A percentile compares a stretch with the other conserved stretches of the same genome.
These are phyloP conservation scores for Todus mexicanus DNA, from an alignment of 2,797 vertebrate species.

Conservation along the genomic window DNA sequence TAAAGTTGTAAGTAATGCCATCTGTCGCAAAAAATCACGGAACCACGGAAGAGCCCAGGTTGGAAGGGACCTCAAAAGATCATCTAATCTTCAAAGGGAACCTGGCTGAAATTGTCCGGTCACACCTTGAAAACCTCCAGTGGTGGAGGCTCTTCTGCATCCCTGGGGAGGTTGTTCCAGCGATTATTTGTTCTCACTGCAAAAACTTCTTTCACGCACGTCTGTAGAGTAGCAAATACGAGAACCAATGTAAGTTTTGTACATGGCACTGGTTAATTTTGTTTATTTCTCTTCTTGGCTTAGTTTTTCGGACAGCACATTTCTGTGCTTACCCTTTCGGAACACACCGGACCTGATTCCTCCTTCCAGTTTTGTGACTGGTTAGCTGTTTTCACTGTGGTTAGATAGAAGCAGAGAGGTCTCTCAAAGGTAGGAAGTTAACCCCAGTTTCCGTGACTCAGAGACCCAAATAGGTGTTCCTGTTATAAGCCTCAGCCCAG, in stretches of 20 bases:
- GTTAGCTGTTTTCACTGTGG: not conserved
- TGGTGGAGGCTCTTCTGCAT: fast-evolving
- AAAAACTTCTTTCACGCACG: not conserved
- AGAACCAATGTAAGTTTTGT: not conserved
- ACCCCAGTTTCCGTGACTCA: not conserved
- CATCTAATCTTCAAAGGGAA: no score
- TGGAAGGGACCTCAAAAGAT: not conserved
- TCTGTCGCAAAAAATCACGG: not conserved
- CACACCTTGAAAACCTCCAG: not conserved
- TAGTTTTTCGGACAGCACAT: not conserved
- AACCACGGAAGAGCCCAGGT: not conserved
- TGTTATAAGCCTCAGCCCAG: not conserved
- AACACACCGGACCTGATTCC: not conserved
- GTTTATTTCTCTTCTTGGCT: not conserved
- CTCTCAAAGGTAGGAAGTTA: not conserved
- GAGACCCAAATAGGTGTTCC: not conserved
- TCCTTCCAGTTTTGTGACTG: not conserved
- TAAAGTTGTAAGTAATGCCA: no score
- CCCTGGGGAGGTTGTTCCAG: not conserved
- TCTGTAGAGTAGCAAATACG: not conserved
- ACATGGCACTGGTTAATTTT: not conserved
- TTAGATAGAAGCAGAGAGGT: not conserved
- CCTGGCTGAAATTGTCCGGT: no score
- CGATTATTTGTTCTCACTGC: not conserved
- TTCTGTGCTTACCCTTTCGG: not conserved